phyloP scores from a whole-genome alignment of 2,113 vertebrate species.

The Promerops cafer region DNA sequence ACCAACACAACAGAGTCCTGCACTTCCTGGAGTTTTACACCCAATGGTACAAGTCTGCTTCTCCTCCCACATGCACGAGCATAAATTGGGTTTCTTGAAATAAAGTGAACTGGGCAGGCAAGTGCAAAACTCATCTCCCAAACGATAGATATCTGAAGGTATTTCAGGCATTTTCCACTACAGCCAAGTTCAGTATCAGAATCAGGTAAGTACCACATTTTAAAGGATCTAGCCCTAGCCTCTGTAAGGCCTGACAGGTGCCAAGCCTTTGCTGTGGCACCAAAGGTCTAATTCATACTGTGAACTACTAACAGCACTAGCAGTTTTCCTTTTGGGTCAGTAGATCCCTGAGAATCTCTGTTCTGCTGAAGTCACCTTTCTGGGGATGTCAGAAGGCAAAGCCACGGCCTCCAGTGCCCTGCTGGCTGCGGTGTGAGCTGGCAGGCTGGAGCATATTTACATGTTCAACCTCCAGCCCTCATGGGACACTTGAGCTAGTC shows the following conservation, averaged over 20 bases:
- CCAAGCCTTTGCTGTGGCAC: background rate
- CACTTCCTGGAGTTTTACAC: background rate
- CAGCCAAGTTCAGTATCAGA: background rate
- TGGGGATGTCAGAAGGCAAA: background rate
- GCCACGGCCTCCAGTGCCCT: background rate
- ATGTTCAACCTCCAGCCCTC: background rate
- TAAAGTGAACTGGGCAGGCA: background rate
- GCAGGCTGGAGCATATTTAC: background rate
- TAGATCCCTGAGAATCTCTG: background rate
- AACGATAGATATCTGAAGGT: background rate
- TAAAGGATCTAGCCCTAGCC: background rate
- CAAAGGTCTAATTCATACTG: background rate
- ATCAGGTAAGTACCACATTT: background rate
- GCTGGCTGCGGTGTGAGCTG: background rate
- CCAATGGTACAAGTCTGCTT: background rate
- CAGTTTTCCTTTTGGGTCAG: background rate
- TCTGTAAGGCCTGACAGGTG: background rate
- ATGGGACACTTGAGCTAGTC: background rate
- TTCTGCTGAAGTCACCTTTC: background rate
- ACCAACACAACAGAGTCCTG: background rate
- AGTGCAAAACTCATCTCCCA: background rate
- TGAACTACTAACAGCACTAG: background rate
- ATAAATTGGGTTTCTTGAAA: background rate
- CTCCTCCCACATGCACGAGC: background rate
- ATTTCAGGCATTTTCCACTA: background rate